phyloP scores from a whole-genome alignment of 2,797 vertebrate genomes.

The Takifugu rubripes region DNA sequence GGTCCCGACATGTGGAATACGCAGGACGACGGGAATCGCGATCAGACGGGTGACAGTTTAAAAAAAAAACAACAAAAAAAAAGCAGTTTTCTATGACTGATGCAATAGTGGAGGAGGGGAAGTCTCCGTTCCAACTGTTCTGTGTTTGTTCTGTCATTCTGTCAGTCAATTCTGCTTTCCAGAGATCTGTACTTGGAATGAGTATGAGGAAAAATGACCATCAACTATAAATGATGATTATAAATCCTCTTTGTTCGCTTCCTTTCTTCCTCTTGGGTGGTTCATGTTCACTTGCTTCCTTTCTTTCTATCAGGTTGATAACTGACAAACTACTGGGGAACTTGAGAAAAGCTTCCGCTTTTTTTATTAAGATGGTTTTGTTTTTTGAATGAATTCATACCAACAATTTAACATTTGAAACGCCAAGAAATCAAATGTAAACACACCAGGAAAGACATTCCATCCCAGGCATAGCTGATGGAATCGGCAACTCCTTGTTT shows the following conservation, averaged over 20 bases:
- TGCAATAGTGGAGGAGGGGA: conserved; percentile 49
- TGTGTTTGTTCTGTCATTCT: conserved; percentile 75
- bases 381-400: not conserved
- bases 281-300: conserved; percentile 64
- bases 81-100: conserved; percentile 42
- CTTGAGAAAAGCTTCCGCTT: not conserved
- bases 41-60: conserved; percentile 19
- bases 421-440: too few species aligned
- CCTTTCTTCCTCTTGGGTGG: conserved; percentile 63
- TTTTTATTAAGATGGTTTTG: not conserved
- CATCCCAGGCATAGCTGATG: too few species aligned
- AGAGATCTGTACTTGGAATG: conserved; percentile 77
- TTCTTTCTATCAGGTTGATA: conserved; percentile 37
- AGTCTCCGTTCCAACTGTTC: conserved; percentile 71
- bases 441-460: too few species aligned
- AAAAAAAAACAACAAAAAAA: too few species aligned
- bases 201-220: conserved; percentile 70
- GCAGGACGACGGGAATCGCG: conserved; percentile 26
- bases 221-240: conserved; percentile 75
- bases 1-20: conserved; percentile 44
- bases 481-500: too few species aligned
- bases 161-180: conserved; percentile 81
- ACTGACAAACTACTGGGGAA: conserved; percentile 33
- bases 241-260: conserved; percentile 67
- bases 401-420: not conserved